Evolutionary conservation across 2,888 invertebrate genomes (phyloP).

Genomic region (Drosophila niveifrons): DNA sequence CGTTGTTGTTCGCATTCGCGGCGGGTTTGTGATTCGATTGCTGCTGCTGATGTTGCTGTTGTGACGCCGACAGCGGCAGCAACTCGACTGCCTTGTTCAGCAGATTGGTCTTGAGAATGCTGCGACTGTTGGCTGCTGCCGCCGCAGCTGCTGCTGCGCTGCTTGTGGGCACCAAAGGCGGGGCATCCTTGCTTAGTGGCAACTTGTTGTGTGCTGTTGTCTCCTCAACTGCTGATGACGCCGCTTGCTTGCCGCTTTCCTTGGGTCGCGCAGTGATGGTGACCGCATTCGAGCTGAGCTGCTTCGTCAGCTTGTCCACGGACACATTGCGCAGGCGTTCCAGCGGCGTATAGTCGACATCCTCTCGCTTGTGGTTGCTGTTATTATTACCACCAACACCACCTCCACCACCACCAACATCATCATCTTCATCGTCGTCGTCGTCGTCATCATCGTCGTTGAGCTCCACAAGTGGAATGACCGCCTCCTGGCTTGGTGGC

Average conservation of each 20-base stretch:
- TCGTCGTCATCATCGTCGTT: conserved; percentile 79
- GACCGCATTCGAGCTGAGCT: conserved; percentile 83
- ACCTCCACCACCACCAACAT: conserved; percentile 67
- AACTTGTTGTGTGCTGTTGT: conserved; percentile 20
- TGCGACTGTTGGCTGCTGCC: conserved; percentile 75
- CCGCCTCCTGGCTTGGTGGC: conserved; percentile 23
- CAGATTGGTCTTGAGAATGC: conserved; percentile 84
- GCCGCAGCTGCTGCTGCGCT: conserved; percentile 29
- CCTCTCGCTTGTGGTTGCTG: conserved; percentile 48
- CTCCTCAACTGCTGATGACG: conserved; percentile 39
- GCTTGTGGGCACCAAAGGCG: conserved; percentile 45
- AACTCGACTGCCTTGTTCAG: conserved; percentile 83
- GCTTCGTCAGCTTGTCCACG: conserved; percentile 83
- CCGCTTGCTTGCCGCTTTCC: conserved; percentile 52
- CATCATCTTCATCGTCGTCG: conserved; percentile 46
- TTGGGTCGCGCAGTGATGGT: conserved; percentile 84
- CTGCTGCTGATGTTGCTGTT: conserved; percentile 26
- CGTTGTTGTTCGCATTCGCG: neutral
- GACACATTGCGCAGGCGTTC: conserved; percentile 68
- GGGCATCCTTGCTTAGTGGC: conserved; percentile 53
- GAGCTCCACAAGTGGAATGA: conserved; percentile 73
- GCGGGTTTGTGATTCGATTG: conserved; percentile 22
- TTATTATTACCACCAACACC: conserved; percentile 53
- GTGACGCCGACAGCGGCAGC: conserved; percentile 71
- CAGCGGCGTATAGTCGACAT: conserved; percentile 12